Evolutionary conservation across 2,797 vertebrate genomes (phyloP), one percentile per base, ranked within the genome.

Genomic region (Squalus acanthias): DNA sequence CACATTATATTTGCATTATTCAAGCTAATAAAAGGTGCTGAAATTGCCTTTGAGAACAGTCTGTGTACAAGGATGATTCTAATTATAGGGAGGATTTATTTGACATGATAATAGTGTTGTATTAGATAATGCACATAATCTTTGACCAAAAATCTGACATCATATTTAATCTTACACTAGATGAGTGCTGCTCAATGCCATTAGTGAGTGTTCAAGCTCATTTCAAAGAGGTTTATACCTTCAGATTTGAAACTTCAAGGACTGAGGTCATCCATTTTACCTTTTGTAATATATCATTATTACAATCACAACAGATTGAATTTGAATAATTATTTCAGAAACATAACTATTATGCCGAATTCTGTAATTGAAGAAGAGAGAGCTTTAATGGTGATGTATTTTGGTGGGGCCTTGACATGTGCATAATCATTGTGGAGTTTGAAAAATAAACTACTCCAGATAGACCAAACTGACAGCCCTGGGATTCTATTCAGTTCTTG

Each of bases 61-160:
- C 50, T 95, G 67, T 95, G 93, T 72, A 69, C 93, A 95, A 70
- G 46, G 67, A 95, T n/a, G 94, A 76, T 95, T 70, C 93, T 95
- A 74, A 95, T 76, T 95, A 72, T 20, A 76, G 4, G 7, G 53
- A 95, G 46, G 70, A 95, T 95, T 95, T 95, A 95, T 95, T 74
- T 95, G 70, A 95, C 94, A 95, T 76, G 46, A 95, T 95, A 95
- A 95, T 95, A 95, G 50, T 65, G 60, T 95, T 95, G 94, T 95
- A 95, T 72, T 95, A 57, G 50, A 95, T 74, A 95, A 95, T 76
- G 70, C 94, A 95, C 70, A 74, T 72, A 72, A 95, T 95, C 94
- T 95, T 95, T 95, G 94, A 76, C 94, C 94, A 72, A 95, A 95
- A 95, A 95, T 95, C 94, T 95, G 69, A 95, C 94, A 95, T 76